Evolutionary conservation across 2,888 invertebrate species (phyloP).

Genomic region (Melipona beecheii): DNA sequence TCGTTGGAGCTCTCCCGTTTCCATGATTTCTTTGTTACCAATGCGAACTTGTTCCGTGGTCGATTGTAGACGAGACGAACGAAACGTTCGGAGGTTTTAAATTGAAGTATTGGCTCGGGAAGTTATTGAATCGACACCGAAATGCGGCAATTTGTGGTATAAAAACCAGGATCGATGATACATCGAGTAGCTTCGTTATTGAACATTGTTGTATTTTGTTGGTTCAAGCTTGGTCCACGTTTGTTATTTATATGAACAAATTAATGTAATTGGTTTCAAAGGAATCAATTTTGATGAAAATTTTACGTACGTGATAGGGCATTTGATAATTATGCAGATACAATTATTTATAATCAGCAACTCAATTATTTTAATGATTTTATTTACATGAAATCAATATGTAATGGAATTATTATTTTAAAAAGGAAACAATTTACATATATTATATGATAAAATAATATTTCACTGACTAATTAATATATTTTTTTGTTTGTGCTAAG

Average conservation of each 20-base stretch:
- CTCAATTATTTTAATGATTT: no score
- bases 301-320: not conserved
- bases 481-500: not conserved
- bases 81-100: slow-evolving; percentile 14
- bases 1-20: not conserved
- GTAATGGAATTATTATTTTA: not conserved
- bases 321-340: not conserved
- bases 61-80: slow-evolving; percentile 12
- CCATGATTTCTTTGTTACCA: slow-evolving; percentile 32
- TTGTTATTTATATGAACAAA: not conserved
- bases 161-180: not conserved
- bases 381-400: not conserved
- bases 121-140: not conserved
- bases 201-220: not conserved
- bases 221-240: no score
- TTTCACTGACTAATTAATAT: not conserved
- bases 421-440: not conserved
- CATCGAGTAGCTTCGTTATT: not conserved
- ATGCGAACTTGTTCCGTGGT: not conserved
- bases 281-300: not conserved
- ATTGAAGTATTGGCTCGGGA: slow-evolving; percentile 2
- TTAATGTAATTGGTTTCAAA: not conserved
- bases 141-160: not conserved
- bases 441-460: not conserved
- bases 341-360: not conserved